Percentiles rank a stretch among this genome's conserved stretches.
Conservation (phyloP, 2,888 invertebrate genomes). For the Stenoptilia bipunctidactyla region DNA sequence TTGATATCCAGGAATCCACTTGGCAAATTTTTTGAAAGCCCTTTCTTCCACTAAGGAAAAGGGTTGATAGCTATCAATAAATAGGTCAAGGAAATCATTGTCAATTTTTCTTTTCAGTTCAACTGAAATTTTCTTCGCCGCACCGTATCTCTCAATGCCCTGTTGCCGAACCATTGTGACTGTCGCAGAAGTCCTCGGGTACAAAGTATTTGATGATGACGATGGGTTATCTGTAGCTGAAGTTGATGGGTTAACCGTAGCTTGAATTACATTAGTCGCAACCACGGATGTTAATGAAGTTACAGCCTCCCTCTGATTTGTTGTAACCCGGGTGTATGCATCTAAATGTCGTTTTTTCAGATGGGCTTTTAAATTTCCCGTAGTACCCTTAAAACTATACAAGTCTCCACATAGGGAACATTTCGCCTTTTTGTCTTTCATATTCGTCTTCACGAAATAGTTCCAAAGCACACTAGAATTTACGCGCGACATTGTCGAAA, state of each 20-base stretch:
- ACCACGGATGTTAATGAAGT: no score
- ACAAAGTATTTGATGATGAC: not conserved
- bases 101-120: conserved; percentile 11
- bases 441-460: not conserved
- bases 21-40: conserved; percentile 11
- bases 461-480: not conserved
- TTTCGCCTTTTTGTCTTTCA: conserved; percentile 2
- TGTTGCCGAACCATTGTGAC: not conserved
- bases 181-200: not conserved
- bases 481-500: not conserved
- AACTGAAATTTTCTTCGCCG: conserved; percentile 1
- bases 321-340: not conserved
- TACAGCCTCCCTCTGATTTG: not conserved
- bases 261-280: no score
- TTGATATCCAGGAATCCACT: conserved; percentile 16
- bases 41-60: conserved; percentile 15
- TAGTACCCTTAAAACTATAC: conserved; percentile 4
- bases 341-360: conserved; percentile 3
- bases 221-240: not conserved
- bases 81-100: conserved; percentile 11
- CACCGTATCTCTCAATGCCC: not conserved
- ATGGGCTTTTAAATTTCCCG: conserved; percentile 6
- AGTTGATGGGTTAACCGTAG: not conserved
- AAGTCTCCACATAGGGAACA: conserved; percentile 2
- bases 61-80: conserved; percentile 14